Evolutionary conservation across 2,888 invertebrate genomes (phyloP).

Genomic region (Baccha elongata): DNA sequence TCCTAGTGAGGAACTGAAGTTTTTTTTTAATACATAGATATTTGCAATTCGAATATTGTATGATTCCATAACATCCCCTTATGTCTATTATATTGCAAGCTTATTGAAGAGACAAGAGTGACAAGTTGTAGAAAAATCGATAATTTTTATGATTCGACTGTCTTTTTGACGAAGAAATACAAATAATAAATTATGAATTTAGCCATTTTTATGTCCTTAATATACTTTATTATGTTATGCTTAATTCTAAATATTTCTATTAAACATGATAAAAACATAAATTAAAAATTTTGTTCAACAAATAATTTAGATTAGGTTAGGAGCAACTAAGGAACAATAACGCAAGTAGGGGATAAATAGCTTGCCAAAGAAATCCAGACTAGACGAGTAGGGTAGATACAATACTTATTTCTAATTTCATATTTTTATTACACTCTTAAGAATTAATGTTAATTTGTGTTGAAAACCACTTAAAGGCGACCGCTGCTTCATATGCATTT

Average conservation of each 20-base stretch:
- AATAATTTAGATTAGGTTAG: slow-evolving; percentile 34
- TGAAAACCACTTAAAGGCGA: slow-evolving; percentile 70
- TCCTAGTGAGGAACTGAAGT: too few species aligned
- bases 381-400: slow-evolving; percentile 58
- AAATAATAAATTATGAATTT: background rate
- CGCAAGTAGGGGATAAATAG: slow-evolving; percentile 47
- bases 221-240: slow-evolving; percentile 68
- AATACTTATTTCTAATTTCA: slow-evolving; percentile 64
- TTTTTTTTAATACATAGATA: too few species aligned
- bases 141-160: slow-evolving; percentile 9
- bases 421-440: slow-evolving; percentile 64
- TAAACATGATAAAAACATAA: slow-evolving; percentile 64
- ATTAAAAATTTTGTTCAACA: slow-evolving; percentile 66
- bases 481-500: slow-evolving; percentile 33
- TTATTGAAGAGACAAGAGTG: background rate
- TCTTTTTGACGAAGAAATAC: background rate
- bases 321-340: slow-evolving; percentile 49
- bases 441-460: slow-evolving; percentile 62
- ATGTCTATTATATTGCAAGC: too few species aligned
- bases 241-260: slow-evolving; percentile 66
- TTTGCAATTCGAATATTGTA: too few species aligned
- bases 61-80: too few species aligned
- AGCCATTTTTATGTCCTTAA: slow-evolving; percentile 37
- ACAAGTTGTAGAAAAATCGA: slow-evolving; percentile 56
- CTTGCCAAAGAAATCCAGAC: slow-evolving; percentile 64